Evolutionary conservation across 2,797 vertebrate species (phyloP), one percentile per base, ranked within the genome.

Genomic region (Mus caroli): DNA sequence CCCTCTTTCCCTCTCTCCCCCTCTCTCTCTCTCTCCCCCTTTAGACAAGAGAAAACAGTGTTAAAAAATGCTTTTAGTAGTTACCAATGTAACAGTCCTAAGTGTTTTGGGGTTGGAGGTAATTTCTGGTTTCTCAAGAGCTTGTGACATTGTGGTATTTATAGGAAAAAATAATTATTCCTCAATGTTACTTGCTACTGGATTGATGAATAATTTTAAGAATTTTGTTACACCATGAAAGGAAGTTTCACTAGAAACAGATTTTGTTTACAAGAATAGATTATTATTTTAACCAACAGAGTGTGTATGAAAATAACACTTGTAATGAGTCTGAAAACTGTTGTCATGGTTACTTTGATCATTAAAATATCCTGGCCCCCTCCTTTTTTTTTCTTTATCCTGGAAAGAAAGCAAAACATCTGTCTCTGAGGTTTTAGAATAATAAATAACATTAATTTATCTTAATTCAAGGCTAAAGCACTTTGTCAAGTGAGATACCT

Each of bases 271-370:
- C 26, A 92, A 94, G 80, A 95, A 90, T 96, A 92, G 64, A 85
- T 93, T 95, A 96, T 94, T 96, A 93, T 96, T 97, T 97, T 94
- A 97, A 96, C 62, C 83, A 95, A 95, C 80, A 90, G 22, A 92
- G 62, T 96, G 6, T 83, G 3, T 95, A 88, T 96, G 93, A 96
- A 98, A 96, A 94, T 96, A 91, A 94, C 67, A 97, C 46, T 86
- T 96, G 34, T 88, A 94, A 62, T 89, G 37, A 94, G 46, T 94
- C 91, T 92, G 52, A 94, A 97, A 96, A 90, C 52, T 92, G 79
- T 96, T 91, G 92, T 94, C 94, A 93, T 96, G 84, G 89, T 97
- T 96, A 96, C 91, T 94, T 87, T 96, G 93, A 86, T 88, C 54
- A 78, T 92, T 28, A 73, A 46, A 95, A 90, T 92, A 71, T 86